phyloP scores from a whole-genome alignment of 2,797 vertebrate species.

The Leptatherina wallacei region DNA sequence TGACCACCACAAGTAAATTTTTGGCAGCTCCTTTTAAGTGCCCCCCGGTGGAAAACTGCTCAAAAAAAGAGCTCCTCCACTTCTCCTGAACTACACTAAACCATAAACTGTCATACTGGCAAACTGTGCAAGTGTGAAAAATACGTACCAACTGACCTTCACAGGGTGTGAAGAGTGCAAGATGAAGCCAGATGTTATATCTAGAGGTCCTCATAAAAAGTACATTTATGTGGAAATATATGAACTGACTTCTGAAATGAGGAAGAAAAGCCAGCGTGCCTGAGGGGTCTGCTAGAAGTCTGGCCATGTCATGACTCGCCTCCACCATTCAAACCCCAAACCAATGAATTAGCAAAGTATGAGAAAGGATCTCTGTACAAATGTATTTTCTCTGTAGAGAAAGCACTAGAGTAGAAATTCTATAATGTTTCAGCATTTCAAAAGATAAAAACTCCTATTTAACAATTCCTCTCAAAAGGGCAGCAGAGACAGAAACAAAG shows the following conservation, averaged over 20 bases:
- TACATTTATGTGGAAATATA: conserved; percentile 21
- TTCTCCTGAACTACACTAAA: conserved; percentile 27
- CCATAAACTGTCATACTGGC: conserved; percentile 30
- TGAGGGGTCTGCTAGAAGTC: neutral
- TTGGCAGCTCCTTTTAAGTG: conserved; percentile 44
- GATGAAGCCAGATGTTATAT: neutral
- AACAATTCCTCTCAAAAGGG: neutral
- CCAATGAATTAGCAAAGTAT: conserved; percentile 17
- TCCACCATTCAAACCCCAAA: conserved; percentile 27
- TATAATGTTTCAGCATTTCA: conserved; percentile 14
- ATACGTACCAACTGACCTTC: conserved; percentile 35
- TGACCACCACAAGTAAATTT: conserved; percentile 63
- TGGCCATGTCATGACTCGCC: neutral
- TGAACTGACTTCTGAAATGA: conserved; percentile 32
- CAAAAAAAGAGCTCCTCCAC: conserved; percentile 46
- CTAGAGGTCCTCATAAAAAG: neutral
- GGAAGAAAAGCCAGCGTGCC: conserved; percentile 21
- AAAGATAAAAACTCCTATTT: conserved; percentile 11
- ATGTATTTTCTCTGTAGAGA: conserved; percentile 11
- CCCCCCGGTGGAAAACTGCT: conserved; percentile 44
- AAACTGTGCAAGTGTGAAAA: conserved; percentile 18
- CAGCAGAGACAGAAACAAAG: conserved; percentile 11
- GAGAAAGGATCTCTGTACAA: neutral
- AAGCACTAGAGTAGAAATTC: neutral
- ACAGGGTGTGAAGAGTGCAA: conserved; percentile 4